Evolutionary conservation across 2,113 vertebrate genomes (phyloP).

Genomic region (Propithecus coquereli): DNA sequence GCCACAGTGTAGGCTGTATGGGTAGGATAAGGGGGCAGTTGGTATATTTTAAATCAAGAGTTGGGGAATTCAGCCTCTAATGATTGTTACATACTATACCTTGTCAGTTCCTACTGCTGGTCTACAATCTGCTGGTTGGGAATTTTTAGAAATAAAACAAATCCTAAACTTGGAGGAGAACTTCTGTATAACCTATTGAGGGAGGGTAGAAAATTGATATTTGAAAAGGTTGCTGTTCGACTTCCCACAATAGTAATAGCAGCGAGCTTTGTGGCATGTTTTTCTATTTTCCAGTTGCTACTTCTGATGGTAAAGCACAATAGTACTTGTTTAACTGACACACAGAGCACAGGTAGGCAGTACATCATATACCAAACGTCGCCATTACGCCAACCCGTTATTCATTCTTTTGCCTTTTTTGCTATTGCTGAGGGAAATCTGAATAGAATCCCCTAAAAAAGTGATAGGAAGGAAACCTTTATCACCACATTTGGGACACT

Average conservation of each 20-base stretch:
- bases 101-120: neutral
- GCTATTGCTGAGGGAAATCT: neutral
- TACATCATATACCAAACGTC: rapidly evolving
- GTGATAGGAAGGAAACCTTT: neutral
- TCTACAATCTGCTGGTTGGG: conserved; percentile 11
- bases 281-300: neutral
- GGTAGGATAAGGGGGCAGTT: neutral
- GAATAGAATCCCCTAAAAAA: neutral
- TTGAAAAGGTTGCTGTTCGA: neutral
- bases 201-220: neutral
- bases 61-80: neutral
- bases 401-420: neutral
- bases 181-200: neutral
- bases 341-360: neutral
- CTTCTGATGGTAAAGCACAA: neutral
- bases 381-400: neutral
- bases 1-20: neutral
- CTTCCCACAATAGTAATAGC: neutral
- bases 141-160: conserved; percentile 40
- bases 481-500: neutral
- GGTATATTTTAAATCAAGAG: neutral
- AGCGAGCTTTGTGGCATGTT: neutral
- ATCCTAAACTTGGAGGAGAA: neutral
- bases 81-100: neutral
- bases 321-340: neutral